Conservation (phyloP, 2,888 invertebrate genomes). For the Himalopsyche kuldschensis region DNA sequence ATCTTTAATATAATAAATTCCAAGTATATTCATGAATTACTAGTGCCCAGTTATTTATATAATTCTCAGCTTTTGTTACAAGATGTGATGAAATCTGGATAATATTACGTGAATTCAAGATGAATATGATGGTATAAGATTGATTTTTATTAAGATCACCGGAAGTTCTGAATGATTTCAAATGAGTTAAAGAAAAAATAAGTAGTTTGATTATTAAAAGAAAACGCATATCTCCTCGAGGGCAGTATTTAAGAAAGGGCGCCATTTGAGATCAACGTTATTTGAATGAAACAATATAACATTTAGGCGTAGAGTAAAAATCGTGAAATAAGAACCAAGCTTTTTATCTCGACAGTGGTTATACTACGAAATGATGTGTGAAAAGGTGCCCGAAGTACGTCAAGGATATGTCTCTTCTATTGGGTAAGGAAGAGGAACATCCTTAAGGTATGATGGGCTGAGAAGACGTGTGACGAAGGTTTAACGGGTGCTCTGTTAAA, state of each 20-base stretch:
- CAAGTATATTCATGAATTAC: too few relatives aligned
- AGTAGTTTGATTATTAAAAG: too few relatives aligned
- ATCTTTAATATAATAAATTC: too few relatives aligned
- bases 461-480: constrained; percentile 5
- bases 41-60: too few relatives aligned
- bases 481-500: constrained; percentile 21
- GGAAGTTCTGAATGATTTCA: too few relatives aligned
- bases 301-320: background rate
- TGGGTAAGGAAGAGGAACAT: background rate
- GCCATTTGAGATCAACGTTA: background rate
- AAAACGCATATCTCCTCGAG: background rate
- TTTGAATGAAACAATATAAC: background rate
- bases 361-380: background rate
- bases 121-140: too few relatives aligned
- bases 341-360: too few relatives aligned
- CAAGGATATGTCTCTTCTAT: constrained; percentile 5
- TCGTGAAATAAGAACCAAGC: background rate
- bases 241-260: background rate
- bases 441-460: background rate
- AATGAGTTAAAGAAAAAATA: too few relatives aligned
- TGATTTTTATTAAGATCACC: too few relatives aligned
- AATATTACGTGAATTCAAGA: too few relatives aligned
- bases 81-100: too few relatives aligned
- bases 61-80: too few relatives aligned
- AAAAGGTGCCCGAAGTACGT: background rate